These are phyloP conservation scores for Taenaris catops DNA, from an alignment of 2,888 invertebrate genomes.

Conservation along the genomic window DNA sequence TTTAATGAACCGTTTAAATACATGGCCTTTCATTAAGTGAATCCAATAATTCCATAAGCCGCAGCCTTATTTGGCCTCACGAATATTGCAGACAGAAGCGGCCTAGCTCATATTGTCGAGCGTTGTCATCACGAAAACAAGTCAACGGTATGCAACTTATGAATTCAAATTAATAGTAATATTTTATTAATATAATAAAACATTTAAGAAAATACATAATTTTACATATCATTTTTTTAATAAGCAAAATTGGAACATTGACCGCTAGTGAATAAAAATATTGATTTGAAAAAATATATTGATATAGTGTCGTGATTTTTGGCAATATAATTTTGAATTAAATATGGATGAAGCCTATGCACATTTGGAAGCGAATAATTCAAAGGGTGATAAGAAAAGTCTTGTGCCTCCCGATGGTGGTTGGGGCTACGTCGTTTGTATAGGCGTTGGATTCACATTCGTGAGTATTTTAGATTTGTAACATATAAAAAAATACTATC, in stretches of 20 bases:
- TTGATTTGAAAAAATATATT: not conserved
- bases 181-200: no score
- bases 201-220: no score
- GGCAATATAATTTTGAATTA: not conserved
- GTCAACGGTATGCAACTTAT: no score
- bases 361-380: constrained; percentile 44
- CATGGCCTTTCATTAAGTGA: no score
- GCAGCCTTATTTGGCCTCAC: constrained; percentile 21
- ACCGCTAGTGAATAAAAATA: no score
- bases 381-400: constrained; percentile 35
- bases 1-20: no score
- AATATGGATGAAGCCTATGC: constrained; percentile 71
- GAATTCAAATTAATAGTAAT: no score
- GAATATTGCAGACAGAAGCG: constrained; percentile 28
- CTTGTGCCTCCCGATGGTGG: constrained; percentile 85
- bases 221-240: no score
- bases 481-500: no score
- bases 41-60: no score
- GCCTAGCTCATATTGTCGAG: constrained; percentile 37
- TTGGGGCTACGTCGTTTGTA: constrained; percentile 88
- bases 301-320: constrained; percentile 7
- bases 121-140: constrained; percentile 13
- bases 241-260: no score
- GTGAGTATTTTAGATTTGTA: constrained; percentile 79
- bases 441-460: constrained; percentile 86